Evolutionary conservation across 53 echinoderm and acorn worm genomes (phyloP).

Genomic region (Holothuria leucospilota): DNA sequence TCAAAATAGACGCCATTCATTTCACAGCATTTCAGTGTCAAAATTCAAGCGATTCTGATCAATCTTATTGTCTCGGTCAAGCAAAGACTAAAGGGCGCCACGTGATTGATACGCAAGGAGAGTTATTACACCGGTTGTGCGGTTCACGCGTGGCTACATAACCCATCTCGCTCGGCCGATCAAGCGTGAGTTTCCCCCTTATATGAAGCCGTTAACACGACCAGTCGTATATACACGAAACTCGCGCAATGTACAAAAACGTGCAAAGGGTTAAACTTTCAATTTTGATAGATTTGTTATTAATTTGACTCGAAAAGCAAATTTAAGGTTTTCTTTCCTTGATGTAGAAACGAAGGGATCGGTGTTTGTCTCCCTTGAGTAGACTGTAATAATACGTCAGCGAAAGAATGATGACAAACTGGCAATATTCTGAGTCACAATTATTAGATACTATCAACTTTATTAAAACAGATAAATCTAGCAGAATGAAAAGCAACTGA

Average conservation of each 20-base stretch:
- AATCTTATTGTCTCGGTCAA: constrained; percentile 23
- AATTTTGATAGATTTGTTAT: constrained; percentile 42
- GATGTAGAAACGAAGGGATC: too few relatives aligned
- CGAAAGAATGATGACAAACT: too few relatives aligned
- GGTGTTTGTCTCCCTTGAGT: too few relatives aligned
- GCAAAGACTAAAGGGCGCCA: constrained; percentile 37
- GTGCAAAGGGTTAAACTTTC: constrained; percentile 21
- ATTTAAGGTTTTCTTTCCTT: too few relatives aligned
- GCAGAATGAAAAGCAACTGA: too few relatives aligned
- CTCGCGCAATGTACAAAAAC: neutral
- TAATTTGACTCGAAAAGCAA: constrained; percentile 22
- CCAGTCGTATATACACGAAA: neutral
- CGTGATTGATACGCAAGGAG: constrained; percentile 28
- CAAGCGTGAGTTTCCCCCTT: constrained; percentile 17
- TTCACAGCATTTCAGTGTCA: constrained; percentile 24
- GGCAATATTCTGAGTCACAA: too few relatives aligned
- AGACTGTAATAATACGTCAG: too few relatives aligned
- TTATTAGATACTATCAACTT: too few relatives aligned
- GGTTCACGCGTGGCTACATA: constrained; percentile 38
- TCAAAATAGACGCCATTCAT: constrained; percentile 22
- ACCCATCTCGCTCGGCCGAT: constrained; percentile 29
- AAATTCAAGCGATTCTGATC: constrained; percentile 21
- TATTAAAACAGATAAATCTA: too few relatives aligned
- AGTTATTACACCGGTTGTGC: constrained; percentile 35
- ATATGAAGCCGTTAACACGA: neutral